Evolutionary conservation across 2,888 invertebrate genomes (phyloP).

Genomic region (Heliconius aoede): DNA sequence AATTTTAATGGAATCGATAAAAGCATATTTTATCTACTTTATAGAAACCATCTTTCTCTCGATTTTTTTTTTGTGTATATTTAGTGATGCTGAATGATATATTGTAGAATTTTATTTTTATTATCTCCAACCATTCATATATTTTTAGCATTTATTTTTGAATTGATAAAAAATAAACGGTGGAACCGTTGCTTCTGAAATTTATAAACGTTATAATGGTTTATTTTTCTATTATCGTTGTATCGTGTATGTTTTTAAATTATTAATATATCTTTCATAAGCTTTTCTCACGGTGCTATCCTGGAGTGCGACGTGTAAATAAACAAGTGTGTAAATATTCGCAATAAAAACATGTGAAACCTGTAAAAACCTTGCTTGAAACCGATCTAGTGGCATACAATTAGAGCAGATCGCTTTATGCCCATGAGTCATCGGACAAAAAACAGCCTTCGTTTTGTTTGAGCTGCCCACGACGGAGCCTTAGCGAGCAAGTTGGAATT

Average conservation of each 20-base stretch:
- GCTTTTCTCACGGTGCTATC: conserved; percentile 25
- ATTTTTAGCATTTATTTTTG: too few species aligned
- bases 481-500: conserved; percentile 52
- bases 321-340: conserved; percentile 22
- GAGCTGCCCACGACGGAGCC: conserved; percentile 55
- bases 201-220: not conserved
- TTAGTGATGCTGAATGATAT: not conserved
- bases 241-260: not conserved
- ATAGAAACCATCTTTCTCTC: conserved; percentile 15
- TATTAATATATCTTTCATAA: not conserved
- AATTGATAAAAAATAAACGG: not conserved
- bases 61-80: not conserved
- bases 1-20: conserved; percentile 40
- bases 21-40: conserved; percentile 27
- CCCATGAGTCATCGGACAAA: conserved; percentile 62
- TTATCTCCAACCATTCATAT: too few species aligned
- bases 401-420: conserved; percentile 62
- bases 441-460: conserved; percentile 58
- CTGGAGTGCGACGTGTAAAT: not conserved
- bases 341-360: conserved; percentile 23
- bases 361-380: conserved; percentile 50
- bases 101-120: not conserved
- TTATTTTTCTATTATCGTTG: not conserved
- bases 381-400: conserved; percentile 59
- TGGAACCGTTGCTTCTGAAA: not conserved